These are phyloP conservation scores for Xestobium rufovillosum DNA, from an alignment of 2,888 invertebrate species.

Conservation along the genomic window DNA sequence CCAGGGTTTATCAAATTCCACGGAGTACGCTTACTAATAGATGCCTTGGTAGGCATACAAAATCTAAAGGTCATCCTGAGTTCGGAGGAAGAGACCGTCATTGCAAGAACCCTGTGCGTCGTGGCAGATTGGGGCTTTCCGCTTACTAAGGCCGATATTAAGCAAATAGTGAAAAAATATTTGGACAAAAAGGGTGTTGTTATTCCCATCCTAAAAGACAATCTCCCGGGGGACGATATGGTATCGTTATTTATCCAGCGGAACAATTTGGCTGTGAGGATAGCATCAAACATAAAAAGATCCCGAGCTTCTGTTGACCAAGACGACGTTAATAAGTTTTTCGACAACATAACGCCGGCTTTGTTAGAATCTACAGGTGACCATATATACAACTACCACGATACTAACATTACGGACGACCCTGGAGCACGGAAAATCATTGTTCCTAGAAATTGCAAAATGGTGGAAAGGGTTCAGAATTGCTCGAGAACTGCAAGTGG, in stretches of 20 bases:
- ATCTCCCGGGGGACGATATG: not conserved
- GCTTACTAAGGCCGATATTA: conserved; percentile 12
- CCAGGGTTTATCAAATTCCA: too few relatives aligned
- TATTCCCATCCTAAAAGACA: conserved; percentile 9
- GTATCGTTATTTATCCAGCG: conserved; percentile 6
- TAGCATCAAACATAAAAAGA: conserved; percentile 14
- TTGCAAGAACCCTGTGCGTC: conserved; percentile 7
- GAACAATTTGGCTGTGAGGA: conserved; percentile 5
- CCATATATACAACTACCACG: too few relatives aligned
- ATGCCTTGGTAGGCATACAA: too few relatives aligned
- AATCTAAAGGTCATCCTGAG: conserved; percentile 8
- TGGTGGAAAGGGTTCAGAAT: conserved; percentile 31
- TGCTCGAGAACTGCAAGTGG: conserved; percentile 25
- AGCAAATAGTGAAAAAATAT: conserved; percentile 1
- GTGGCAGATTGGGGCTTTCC: conserved; percentile 10
- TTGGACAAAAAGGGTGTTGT: conserved; percentile 3
- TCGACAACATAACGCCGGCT: too few relatives aligned
- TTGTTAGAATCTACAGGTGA: too few relatives aligned
- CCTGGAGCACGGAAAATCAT: too few relatives aligned
- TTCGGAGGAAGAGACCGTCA: conserved; percentile 8
- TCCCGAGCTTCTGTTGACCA: not conserved
- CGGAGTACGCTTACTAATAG: too few relatives aligned
- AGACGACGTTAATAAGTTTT: too few relatives aligned
- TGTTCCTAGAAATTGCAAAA: too few relatives aligned
- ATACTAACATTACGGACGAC: too few relatives aligned